Conservation (phyloP, 2,113 vertebrate genomes). For the Colius striatus region DNA sequence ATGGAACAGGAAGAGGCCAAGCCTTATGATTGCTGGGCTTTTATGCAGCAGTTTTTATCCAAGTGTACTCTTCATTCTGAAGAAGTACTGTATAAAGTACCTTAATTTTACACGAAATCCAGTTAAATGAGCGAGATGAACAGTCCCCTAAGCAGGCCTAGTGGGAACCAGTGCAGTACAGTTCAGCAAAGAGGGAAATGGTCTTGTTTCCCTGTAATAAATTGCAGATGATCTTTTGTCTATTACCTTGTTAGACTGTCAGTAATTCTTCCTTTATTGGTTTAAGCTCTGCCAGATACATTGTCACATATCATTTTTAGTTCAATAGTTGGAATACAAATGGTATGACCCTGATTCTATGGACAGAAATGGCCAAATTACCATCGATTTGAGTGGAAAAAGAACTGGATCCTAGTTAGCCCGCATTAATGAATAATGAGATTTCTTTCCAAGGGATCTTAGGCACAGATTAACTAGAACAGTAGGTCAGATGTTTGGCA, state of each 20-base stretch:
- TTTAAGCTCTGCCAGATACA: neutral
- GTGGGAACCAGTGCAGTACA: neutral
- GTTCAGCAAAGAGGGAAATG: neutral
- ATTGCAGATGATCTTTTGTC: neutral
- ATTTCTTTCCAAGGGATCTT: neutral
- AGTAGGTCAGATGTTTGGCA: neutral
- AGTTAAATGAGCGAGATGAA: neutral
- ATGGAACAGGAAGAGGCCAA: neutral
- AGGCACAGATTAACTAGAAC: neutral
- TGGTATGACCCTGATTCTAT: neutral
- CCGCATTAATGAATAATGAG: neutral
- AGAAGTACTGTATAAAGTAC: neutral
- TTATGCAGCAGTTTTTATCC: neutral
- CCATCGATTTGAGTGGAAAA: neutral
- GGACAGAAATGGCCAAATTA: neutral
- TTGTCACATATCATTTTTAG: neutral
- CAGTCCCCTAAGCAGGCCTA: neutral
- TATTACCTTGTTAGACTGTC: neutral
- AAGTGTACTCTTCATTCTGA: neutral
- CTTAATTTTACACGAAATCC: neutral
- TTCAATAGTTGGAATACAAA: neutral
- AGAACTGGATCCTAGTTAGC: neutral
- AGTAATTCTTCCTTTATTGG: neutral
- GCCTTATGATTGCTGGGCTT: neutral
- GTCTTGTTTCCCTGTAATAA: slow-evolving; percentile 18